Evolutionary conservation across 1,140 invertebrate genomes (phyloP).

Genomic region (Drosophila triauraria): DNA sequence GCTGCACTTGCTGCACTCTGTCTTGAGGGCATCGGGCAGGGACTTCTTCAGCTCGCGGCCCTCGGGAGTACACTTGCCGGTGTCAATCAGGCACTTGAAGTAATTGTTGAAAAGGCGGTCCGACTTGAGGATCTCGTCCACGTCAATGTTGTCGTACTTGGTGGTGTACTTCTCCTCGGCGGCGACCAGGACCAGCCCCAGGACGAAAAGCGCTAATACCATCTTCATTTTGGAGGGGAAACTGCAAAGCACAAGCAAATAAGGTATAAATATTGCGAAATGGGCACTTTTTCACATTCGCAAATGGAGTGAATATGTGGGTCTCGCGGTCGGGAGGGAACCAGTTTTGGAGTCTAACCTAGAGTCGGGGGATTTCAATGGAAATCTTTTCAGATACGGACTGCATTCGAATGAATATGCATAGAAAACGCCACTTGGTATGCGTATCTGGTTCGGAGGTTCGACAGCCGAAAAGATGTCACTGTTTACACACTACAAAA

Average conservation of each 20-base stretch:
- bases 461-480: constrained; percentile 28
- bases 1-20: constrained; percentile 88
- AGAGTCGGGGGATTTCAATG: constrained; percentile 20
- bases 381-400: constrained; percentile 27
- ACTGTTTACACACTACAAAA: constrained; percentile 45
- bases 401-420: constrained; percentile 47
- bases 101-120: constrained; percentile 89
- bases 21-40: constrained; percentile 88
- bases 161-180: constrained; percentile 88
- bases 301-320: constrained; percentile 11
- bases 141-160: constrained; percentile 90
- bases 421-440: constrained; percentile 29
- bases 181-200: constrained; percentile 85
- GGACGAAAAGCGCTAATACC: constrained; percentile 39
- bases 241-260: constrained; percentile 9
- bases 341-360: constrained; percentile 36
- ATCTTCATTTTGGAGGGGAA: constrained; percentile 56
- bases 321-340: constrained; percentile 17
- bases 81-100: constrained; percentile 89
- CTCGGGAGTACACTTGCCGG: constrained; percentile 90
- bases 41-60: constrained; percentile 90
- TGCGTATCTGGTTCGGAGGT: constrained; percentile 30
- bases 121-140: constrained; percentile 89
- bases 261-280: constrained; percentile 1
- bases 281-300: constrained; percentile 38